Conservation (phyloP, 2,888 invertebrate genomes). For the Sisyra terminalis region DNA sequence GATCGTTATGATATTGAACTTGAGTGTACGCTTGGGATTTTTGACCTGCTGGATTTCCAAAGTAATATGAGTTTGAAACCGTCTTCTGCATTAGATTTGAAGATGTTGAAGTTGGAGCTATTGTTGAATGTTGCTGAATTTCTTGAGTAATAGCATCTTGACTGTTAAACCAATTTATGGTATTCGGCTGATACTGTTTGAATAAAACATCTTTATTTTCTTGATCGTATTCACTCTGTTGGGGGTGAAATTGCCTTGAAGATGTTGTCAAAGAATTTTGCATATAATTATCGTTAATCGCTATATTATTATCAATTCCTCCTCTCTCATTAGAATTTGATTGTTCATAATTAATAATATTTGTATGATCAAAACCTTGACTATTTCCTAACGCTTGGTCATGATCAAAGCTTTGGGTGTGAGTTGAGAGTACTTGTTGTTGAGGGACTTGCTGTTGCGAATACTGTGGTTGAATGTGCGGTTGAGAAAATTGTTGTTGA, state of each 20-base stretch:
- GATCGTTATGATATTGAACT: constrained; percentile 2
- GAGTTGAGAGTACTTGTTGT: constrained; percentile 6
- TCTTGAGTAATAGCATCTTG: constrained; percentile 1
- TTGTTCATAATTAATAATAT: constrained; percentile 20
- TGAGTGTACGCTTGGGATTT: background rate
- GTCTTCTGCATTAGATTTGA: background rate
- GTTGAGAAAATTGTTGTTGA: background rate
- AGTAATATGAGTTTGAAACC: background rate
- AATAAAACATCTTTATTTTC: background rate
- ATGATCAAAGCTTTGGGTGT: constrained; percentile 24
- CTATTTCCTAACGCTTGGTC: constrained; percentile 27
- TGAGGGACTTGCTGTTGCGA: background rate
- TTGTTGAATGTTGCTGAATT: background rate
- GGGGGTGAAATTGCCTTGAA: background rate
- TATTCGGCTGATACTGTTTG: background rate
- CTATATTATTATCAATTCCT: background rate
- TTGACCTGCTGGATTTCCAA: background rate
- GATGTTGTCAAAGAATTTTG: background rate
- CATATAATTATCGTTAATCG: background rate
- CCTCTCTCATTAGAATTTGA: background rate
- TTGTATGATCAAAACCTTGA: constrained; percentile 30
- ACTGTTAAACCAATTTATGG: constrained; percentile 2
- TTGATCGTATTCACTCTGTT: background rate
- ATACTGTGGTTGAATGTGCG: background rate
- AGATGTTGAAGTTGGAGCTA: background rate